Evolutionary conservation across 2,888 invertebrate species (phyloP).

Genomic region (Hirudinaria manillensis): DNA sequence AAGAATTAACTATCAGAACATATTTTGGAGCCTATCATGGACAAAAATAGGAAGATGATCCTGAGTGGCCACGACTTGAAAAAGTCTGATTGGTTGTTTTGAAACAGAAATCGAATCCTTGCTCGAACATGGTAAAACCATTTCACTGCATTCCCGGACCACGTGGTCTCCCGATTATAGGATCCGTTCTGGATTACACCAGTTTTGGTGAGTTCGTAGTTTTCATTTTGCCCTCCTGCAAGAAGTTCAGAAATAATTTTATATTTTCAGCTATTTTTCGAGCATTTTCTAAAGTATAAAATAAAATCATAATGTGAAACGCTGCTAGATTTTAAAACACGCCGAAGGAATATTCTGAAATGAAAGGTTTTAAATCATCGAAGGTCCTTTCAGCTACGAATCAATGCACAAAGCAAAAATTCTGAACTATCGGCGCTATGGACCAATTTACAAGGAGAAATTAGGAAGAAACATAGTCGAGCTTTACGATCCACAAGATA

Average conservation of each 20-base stretch:
- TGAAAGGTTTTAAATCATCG: not conserved
- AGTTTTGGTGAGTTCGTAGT: conserved; percentile 30
- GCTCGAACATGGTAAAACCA: conserved; percentile 30
- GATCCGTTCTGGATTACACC: conserved; percentile 34
- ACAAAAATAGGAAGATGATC: not conserved
- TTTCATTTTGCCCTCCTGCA: too few relatives aligned
- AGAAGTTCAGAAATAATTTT: too few relatives aligned
- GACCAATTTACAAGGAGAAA: conserved; percentile 43
- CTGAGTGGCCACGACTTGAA: not conserved
- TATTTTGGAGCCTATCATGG: not conserved
- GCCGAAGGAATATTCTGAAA: not conserved
- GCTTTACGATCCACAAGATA: conserved; percentile 44
- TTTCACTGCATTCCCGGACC: conserved; percentile 35
- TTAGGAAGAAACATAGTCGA: conserved; percentile 52
- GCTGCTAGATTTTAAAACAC: too few relatives aligned
- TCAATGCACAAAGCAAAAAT: conserved; percentile 36
- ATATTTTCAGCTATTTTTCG: too few relatives aligned
- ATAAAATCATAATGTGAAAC: not conserved
- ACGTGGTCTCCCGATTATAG: conserved; percentile 31
- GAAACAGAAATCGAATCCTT: too few relatives aligned
- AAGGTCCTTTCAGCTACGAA: conserved; percentile 34
- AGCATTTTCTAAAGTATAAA: not conserved
- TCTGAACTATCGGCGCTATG: conserved; percentile 39
- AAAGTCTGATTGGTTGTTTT: not conserved
- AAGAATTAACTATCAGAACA: not conserved